phyloP scores from a whole-genome alignment of 2,797 vertebrate species.

The Malacoctenus gilli region DNA sequence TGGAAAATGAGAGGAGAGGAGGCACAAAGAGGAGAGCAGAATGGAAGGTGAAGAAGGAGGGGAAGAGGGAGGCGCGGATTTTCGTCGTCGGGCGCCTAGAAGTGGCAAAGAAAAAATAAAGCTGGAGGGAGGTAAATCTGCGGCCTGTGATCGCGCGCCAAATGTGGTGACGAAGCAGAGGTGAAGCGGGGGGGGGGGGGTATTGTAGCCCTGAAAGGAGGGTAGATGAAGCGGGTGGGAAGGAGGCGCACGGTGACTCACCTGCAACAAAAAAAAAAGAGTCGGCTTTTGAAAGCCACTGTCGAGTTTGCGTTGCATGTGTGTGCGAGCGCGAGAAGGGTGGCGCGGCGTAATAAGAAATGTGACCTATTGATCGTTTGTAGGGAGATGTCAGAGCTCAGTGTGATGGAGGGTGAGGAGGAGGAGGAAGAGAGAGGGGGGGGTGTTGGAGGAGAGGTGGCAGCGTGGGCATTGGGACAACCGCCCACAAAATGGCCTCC shows the following conservation, averaged over 20 bases:
- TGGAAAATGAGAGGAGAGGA: conserved; percentile 59
- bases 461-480: conserved; percentile 11
- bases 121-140: no score
- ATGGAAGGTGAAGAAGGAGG: conserved; percentile 7
- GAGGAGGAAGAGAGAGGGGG: no score
- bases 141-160: no score
- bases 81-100: no score
- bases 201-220: background rate
- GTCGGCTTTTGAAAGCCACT: conserved; percentile 30
- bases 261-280: conserved; percentile 9
- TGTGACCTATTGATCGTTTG: conserved; percentile 77
- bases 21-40: conserved; percentile 21
- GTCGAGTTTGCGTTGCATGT: conserved; percentile 39
- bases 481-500: conserved; percentile 39
- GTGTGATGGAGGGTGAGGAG: background rate
- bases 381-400: conserved; percentile 61
- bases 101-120: no score
- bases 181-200: conserved; percentile 25
- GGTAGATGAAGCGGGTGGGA: conserved; percentile 10
- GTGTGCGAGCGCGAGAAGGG: conserved; percentile 48
- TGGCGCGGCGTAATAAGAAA: conserved; percentile 79
- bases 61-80: conserved; percentile 44
- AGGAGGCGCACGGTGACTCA: conserved; percentile 20
- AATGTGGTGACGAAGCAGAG: conserved; percentile 4
- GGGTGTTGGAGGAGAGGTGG: background rate